Evolutionary conservation across 2,113 vertebrate genomes (phyloP).

Genomic region (Pavo muticus): DNA sequence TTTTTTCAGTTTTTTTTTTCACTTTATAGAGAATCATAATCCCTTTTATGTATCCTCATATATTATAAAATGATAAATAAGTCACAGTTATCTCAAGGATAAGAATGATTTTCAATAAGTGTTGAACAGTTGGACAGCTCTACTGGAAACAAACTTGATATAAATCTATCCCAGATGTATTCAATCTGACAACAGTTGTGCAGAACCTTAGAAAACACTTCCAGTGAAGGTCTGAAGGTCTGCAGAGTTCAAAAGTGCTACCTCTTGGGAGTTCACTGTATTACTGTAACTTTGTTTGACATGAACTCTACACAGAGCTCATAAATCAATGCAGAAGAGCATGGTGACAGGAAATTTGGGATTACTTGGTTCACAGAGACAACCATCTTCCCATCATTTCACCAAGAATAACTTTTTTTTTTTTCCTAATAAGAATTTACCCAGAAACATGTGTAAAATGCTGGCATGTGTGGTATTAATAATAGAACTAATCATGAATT

Average conservation of each 20-base stretch:
- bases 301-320: background rate
- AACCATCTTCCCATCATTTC: background rate
- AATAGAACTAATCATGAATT: background rate
- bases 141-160: slow-evolving; percentile 36
- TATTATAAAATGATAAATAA: slow-evolving; percentile 51
- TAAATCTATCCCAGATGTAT: slow-evolving; percentile 75
- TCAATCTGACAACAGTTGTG: slow-evolving; percentile 23
- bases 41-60: slow-evolving; percentile 6
- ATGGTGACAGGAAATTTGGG: slow-evolving; percentile 32
- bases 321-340: slow-evolving; percentile 47
- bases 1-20: background rate
- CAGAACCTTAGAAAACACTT: slow-evolving; percentile 15
- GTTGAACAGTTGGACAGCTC: slow-evolving; percentile 61
- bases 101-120: slow-evolving; percentile 60
- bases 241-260: slow-evolving; percentile 34
- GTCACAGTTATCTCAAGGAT: slow-evolving; percentile 57
- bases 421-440: background rate
- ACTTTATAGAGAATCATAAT: background rate
- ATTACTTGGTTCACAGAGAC: slow-evolving; percentile 31
- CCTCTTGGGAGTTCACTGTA: slow-evolving; percentile 21
- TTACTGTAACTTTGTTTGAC: slow-evolving; percentile 51
- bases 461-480: background rate
- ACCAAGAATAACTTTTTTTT: background rate
- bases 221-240: background rate
- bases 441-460: background rate